Evolutionary conservation across 2,797 vertebrate species (phyloP).

Genomic region (Amazonetta brasiliensis): DNA sequence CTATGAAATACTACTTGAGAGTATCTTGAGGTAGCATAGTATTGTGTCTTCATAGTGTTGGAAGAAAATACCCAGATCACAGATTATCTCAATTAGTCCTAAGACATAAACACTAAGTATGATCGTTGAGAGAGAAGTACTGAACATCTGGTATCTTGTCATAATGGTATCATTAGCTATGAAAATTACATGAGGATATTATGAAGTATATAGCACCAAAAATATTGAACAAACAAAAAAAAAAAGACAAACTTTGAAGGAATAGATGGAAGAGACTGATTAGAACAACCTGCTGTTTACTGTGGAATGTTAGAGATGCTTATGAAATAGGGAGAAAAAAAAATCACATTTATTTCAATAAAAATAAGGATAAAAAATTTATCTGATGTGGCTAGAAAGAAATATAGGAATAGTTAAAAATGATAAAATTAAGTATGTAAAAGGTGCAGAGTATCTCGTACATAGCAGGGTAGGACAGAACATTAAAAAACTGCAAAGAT

Average conservation of each 20-base stretch:
- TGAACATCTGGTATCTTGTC: constrained; percentile 17
- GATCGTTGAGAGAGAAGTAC: neutral
- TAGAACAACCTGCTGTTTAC: neutral
- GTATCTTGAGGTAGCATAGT: neutral
- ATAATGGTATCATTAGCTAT: neutral
- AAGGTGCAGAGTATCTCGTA: neutral
- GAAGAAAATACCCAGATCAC: neutral
- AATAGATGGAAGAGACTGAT: neutral
- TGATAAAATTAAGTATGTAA: neutral
- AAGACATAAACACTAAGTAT: neutral
- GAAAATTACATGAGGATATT: neutral
- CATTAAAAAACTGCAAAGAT: neutral
- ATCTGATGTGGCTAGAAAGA: neutral
- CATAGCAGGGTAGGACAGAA: neutral
- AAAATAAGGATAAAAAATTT: neutral
- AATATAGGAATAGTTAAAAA: neutral
- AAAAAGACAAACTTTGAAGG: neutral
- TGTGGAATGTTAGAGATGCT: neutral
- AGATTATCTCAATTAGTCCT: constrained; percentile 2
- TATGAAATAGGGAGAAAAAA: neutral
- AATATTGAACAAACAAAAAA: too few relatives aligned
- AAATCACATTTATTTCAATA: neutral
- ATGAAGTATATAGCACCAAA: neutral
- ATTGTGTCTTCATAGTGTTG: neutral
- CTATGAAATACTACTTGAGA: neutral